A percentile compares a stretch with the other conserved stretches of the same genome.
Conservation (phyloP, 2,113 vertebrate genomes). For the Vulpes lagopus region DNA sequence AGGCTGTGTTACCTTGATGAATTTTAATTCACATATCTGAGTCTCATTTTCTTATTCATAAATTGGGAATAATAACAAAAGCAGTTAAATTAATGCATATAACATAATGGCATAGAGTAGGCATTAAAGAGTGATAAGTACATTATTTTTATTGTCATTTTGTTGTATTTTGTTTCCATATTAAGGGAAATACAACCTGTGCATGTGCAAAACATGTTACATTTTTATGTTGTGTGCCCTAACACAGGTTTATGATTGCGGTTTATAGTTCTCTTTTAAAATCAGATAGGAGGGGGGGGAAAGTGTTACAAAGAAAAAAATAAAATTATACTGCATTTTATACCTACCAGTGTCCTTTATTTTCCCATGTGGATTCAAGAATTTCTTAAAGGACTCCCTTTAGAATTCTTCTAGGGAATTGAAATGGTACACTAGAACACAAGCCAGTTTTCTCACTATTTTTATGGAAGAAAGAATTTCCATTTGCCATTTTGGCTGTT, state of each 20-base stretch:
- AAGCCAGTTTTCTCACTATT: not conserved
- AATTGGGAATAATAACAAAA: not conserved
- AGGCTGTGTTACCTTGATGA: not conserved
- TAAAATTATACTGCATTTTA: not conserved
- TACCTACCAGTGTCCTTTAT: not conserved
- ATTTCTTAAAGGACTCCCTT: not conserved
- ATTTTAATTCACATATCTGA: not conserved
- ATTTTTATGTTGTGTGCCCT: not conserved
- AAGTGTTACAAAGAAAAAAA: not conserved
- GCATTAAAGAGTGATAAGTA: not conserved
- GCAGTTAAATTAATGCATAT: not conserved
- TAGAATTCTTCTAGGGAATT: not conserved
- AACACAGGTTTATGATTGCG: not conserved
- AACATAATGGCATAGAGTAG: not conserved
- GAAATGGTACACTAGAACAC: not conserved
- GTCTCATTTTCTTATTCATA: not conserved
- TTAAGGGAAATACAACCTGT: not conserved
- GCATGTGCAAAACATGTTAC: not conserved
- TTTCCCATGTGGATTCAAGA: not conserved
- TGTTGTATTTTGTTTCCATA: not conserved
- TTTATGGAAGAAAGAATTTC: not conserved
- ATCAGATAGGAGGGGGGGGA: not conserved
- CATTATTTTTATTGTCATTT: not conserved
- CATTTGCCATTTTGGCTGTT: not conserved
- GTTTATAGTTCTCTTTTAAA: not conserved